phyloP scores from a whole-genome alignment of 2,888 invertebrate genomes.

The Alcis repandata region DNA sequence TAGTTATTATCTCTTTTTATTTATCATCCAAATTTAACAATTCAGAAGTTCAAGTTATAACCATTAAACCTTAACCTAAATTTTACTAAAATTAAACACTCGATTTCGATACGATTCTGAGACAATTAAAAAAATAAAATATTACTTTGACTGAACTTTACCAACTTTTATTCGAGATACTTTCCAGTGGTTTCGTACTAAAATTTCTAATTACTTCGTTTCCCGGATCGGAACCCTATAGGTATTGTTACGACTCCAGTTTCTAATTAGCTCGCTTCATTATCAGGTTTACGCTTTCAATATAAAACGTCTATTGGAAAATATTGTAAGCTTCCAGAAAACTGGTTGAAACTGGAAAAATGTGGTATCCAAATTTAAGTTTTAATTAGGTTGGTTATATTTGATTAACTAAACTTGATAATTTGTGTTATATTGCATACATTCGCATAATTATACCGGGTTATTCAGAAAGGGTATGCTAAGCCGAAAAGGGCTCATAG shows the following conservation, averaged over 20 bases:
- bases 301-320: conserved; percentile 24
- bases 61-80: too few relatives aligned
- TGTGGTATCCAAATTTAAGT: background rate
- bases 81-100: too few relatives aligned
- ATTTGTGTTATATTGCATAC: background rate
- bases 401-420: background rate
- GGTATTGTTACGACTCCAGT: conserved; percentile 11
- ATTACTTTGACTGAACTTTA: too few relatives aligned
- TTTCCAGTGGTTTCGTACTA: background rate
- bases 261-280: conserved; percentile 29
- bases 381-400: conserved; percentile 5
- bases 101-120: too few relatives aligned
- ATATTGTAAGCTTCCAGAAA: conserved; percentile 20
- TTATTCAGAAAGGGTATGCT: too few relatives aligned
- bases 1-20: too few relatives aligned
- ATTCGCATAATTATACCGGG: background rate
- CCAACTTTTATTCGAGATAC: too few relatives aligned
- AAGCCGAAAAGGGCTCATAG: too few relatives aligned
- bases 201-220: conserved; percentile 11
- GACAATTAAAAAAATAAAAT: too few relatives aligned
- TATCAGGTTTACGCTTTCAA: conserved; percentile 24
- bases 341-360: conserved; percentile 14
- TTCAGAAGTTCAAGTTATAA: too few relatives aligned
- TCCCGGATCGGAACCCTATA: background rate
- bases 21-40: too few relatives aligned